Evolutionary conservation across 2,113 vertebrate species (phyloP).

Genomic region (Psittacula cyanocephala): DNA sequence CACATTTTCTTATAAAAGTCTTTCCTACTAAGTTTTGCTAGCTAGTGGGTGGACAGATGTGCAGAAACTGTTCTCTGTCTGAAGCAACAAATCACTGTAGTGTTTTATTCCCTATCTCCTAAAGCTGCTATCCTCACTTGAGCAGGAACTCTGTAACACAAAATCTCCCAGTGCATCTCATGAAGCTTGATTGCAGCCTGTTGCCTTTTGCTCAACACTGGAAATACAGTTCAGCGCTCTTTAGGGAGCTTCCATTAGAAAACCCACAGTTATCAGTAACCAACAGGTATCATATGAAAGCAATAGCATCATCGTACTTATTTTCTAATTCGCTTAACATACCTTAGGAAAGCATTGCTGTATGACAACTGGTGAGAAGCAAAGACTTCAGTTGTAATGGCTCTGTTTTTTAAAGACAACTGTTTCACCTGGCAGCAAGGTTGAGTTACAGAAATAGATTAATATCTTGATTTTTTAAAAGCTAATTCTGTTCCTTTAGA

Average conservation of each 20-base stretch:
- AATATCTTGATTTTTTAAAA: background rate
- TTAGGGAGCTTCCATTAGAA: background rate
- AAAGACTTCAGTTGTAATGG: background rate
- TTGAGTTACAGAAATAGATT: constrained; percentile 4
- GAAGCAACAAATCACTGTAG: background rate
- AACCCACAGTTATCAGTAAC: background rate
- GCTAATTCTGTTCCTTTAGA: background rate
- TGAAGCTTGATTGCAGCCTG: background rate
- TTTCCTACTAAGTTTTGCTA: background rate
- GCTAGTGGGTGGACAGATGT: background rate
- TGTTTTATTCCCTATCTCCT: background rate
- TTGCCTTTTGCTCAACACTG: background rate
- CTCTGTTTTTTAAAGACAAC: background rate
- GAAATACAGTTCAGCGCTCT: background rate
- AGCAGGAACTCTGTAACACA: background rate
- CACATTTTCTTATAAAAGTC: background rate
- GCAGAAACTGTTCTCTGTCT: background rate
- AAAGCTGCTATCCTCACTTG: background rate
- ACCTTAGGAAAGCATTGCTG: background rate
- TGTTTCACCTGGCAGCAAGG: constrained; percentile 26
- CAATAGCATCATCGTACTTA: background rate
- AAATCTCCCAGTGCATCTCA: background rate
- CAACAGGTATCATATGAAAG: background rate
- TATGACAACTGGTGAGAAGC: background rate
- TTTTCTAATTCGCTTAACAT: background rate